These are phyloP conservation scores for Ophioderma brevispina DNA, from an alignment of 35 echinoderm and acorn worm genomes.

Conservation along the genomic window DNA sequence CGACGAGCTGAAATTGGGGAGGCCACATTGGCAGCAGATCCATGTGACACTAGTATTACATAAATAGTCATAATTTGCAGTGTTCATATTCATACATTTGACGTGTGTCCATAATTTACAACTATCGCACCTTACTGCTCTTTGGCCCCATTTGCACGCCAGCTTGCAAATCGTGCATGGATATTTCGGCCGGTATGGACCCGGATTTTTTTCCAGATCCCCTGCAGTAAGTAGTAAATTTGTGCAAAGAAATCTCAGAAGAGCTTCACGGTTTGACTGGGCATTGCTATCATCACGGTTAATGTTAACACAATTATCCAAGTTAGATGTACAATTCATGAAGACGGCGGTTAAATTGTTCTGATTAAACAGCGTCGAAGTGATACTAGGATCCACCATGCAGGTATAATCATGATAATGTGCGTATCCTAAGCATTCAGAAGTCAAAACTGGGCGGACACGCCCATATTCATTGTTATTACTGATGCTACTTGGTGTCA, in stretches of 20 bases:
- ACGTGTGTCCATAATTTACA: conserved; percentile 19
- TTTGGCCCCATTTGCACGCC: conserved; percentile 10
- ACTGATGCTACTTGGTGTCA: not conserved
- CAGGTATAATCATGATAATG: not conserved
- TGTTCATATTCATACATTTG: conserved; percentile 21
- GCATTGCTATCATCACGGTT: not conserved
- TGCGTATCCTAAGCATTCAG: not conserved
- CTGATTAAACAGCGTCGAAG: not conserved
- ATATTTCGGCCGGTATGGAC: not conserved
- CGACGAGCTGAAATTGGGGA: conserved; percentile 14
- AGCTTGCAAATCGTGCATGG: not conserved
- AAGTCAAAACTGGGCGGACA: not conserved
- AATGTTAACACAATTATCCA: not conserved
- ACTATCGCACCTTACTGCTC: conserved; percentile 15
- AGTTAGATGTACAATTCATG: not conserved
- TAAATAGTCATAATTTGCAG: conserved; percentile 13
- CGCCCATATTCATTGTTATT: not conserved
- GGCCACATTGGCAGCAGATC: not conserved
- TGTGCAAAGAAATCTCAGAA: not conserved
- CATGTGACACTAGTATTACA: conserved; percentile 4
- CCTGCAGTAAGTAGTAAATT: not conserved
- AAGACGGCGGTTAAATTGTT: not conserved
- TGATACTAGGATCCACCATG: not conserved
- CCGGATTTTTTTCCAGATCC: not conserved
- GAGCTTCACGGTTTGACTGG: not conserved